Evolutionary conservation across 1,140 invertebrate species (phyloP), one percentile per base, ranked within the genome.

Genomic region (Glossosoma conforme): DNA sequence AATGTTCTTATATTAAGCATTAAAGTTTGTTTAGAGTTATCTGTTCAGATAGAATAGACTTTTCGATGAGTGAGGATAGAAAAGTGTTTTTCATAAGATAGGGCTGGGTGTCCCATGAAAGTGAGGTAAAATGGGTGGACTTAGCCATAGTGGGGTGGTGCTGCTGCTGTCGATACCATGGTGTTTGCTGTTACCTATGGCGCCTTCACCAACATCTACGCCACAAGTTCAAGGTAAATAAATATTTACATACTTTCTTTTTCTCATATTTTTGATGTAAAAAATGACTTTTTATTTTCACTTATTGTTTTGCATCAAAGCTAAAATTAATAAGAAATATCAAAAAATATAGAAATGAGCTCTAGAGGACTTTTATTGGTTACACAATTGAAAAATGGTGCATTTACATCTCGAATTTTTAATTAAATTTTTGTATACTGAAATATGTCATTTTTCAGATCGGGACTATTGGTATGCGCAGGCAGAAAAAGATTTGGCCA

Each of bases 391-490:
- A 33, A 33, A 15, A 11, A 33, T 11, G n/a, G n/a, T 3, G 3
- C 15, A 3, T 33, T 33, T 33, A 15, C 32, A 33, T 33, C 32
- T n/a, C n/a, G 32, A 4, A 3, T 4, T 15, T 4, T 3, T 33
- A 5, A 4, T 4, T 33, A 5, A 3, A 13, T 4, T 5, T 33
- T 33, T 5, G n/a, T 33, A 33, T 33, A 33, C 3, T 3, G 4
- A 33, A 15, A 38, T n/a, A 3, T 15, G 10, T 38, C 10, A 38
- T 15, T 17, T 46, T 30, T 18, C 28, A 50, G 47, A 50, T 50
- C 47, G 47, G 3, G 47, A 50, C 22, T 50, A 42, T 35, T 50
- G 47, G 47, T 50, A 50, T 15, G 30, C 14, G 13, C 38, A 50
- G 32, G 47, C 47, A 25, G 32, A 50, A 17, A 42, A 37, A 30